Evolutionary conservation across 2,888 invertebrate genomes (phyloP).

Genomic region (Oscheius onirici): DNA sequence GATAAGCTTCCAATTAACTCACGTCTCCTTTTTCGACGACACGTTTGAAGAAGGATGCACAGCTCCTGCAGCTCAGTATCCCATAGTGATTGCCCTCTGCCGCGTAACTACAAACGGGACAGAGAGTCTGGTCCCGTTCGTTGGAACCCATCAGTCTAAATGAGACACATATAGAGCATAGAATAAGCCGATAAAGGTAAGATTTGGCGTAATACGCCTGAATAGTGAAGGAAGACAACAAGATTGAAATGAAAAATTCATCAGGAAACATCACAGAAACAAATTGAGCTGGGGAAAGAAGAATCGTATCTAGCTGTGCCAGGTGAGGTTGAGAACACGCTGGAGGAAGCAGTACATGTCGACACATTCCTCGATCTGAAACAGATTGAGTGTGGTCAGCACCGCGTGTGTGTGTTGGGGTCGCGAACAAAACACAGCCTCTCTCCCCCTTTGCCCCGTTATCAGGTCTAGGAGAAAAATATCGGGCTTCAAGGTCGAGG

Average conservation of each 20-base stretch:
- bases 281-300: not conserved
- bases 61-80: conserved; percentile 61
- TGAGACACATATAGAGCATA: not conserved
- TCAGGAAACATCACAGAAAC: not conserved
- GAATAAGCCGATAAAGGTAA: not conserved
- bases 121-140: conserved; percentile 29
- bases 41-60: conserved; percentile 63
- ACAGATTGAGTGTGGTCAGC: not conserved
- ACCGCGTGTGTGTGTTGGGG: too few relatives aligned
- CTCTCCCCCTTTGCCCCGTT: too few relatives aligned
- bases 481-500: too few relatives aligned
- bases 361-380: conserved; percentile 88
- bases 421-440: too few relatives aligned
- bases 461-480: too few relatives aligned
- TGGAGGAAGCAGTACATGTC: conserved; percentile 88
- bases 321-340: conserved; percentile 80
- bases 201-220: not conserved
- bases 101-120: conserved; percentile 59
- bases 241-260: not conserved
- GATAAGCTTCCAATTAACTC: not conserved
- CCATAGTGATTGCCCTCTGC: conserved; percentile 68
- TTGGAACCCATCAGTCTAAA: conserved; percentile 20
- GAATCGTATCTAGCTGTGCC: conserved; percentile 69
- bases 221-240: not conserved
- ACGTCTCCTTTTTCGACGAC: conserved; percentile 64